Evolutionary conservation across 1,140 invertebrate genomes (phyloP), one percentile per base, ranked within the genome.

Genomic region (Microplitis demolitor): DNA sequence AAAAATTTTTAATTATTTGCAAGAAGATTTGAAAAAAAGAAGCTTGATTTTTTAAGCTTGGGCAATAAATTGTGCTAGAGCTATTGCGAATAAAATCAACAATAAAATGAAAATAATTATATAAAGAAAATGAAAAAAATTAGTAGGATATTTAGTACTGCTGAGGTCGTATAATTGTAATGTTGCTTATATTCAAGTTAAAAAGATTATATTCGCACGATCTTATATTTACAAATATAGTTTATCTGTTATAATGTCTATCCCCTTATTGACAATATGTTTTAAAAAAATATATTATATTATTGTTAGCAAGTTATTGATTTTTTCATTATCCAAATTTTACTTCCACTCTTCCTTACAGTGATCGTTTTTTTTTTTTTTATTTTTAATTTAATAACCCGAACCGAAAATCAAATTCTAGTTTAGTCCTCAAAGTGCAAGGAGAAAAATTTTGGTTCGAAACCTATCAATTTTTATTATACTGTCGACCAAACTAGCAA

Each of bases 231-330:
- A 74, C 69, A 80, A 81, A 83, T 83, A 84, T 84, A 84, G 81
- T 83, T 84, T 82, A 84, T 84, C 73, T 83, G 77, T 84, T 84
- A 82, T 81, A 84, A 83, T 83, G 80, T 84, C 78, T 84, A 83
- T 83, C 75, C 79, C 78, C 78, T 81, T 78, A 84, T 84, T 83
- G 83, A 84, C 83, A 84, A 84, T 84, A 84, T 84, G 82, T 82
- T 82, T 80, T 76, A 82, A 84, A 76, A 45, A 45, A 45, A 76
- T 76, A 76, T 74, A 76, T 73, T 84, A 84, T 84, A 84, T 84
- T 76, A 84, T 84, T 84, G 83, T 84, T 84, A 84, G 83, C 83
- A 83, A 76, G 83, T 84, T 77, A 9, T 39, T 13, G 66, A 72
- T 69, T 51, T 64, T 37, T 76, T 50, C 72, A 73, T 70, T 73